A percentile compares a stretch with the other conserved stretches of the same genome.
phyloP scores from a whole-genome alignment of 2,113 vertebrate genomes.

The Euleptes europaea region DNA sequence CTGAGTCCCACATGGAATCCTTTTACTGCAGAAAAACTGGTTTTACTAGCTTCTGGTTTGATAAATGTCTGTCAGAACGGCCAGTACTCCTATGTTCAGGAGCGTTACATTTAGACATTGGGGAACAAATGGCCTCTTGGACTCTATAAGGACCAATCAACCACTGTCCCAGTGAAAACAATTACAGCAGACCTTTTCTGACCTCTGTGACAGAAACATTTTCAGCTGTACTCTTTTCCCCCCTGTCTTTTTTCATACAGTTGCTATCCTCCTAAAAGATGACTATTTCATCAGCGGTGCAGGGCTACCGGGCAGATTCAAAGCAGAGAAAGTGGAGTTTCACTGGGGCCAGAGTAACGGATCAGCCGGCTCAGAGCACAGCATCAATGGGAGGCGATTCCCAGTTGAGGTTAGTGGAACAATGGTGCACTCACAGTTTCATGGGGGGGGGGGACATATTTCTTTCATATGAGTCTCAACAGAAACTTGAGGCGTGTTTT shows the following conservation, averaged over 20 bases:
- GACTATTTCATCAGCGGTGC: conserved; percentile 95
- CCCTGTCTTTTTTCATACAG: conserved; percentile 68
- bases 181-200: not conserved
- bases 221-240: conserved; percentile 34
- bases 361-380: conserved; percentile 93
- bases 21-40: too few species aligned
- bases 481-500: not conserved
- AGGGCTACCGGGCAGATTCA: conserved; percentile 91
- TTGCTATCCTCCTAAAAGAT: conserved; percentile 93
- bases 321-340: conserved; percentile 96
- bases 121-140: not conserved
- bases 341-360: conserved; percentile 96
- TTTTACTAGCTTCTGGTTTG: not conserved
- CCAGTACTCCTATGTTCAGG: not conserved
- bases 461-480: conserved; percentile 5
- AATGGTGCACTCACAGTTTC: not conserved
- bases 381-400: conserved; percentile 88
- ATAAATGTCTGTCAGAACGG: not conserved
- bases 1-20: not conserved
- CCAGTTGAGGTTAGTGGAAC: conserved; percentile 90
- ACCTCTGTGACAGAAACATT: conserved; percentile 23
- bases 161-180: not conserved
- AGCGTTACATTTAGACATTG: not conserved
- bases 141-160: not conserved
- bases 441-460: not conserved